Evolutionary conservation across 2,797 vertebrate genomes (phyloP).

Genomic region (Acanthurus tractus): DNA sequence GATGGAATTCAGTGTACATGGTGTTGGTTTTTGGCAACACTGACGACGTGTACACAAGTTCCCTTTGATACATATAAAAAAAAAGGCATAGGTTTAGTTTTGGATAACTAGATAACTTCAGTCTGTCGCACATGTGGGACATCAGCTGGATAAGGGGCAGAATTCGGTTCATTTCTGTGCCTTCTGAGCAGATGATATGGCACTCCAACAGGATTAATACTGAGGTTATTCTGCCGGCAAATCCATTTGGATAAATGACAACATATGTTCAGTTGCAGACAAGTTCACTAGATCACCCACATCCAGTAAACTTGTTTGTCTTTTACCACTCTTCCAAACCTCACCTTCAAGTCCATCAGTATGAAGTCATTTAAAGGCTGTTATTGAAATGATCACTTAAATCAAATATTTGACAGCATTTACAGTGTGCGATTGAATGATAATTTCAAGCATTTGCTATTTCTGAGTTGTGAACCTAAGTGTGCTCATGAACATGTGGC

Average conservation of each 20-base stretch:
- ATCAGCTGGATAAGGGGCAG: neutral
- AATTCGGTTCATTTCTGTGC: neutral
- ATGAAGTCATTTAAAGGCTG: neutral
- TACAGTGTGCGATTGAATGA: neutral
- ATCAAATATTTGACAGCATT: neutral
- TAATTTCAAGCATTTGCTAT: neutral
- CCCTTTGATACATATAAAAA: too few species aligned
- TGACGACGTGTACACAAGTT: too few species aligned
- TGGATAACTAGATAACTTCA: neutral
- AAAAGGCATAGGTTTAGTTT: too few species aligned
- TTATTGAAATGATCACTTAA: neutral
- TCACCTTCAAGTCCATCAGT: neutral
- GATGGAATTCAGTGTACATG: too few species aligned
- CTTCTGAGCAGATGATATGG: neutral
- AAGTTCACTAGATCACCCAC: too few species aligned
- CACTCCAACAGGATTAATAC: neutral
- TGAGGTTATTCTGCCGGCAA: neutral
- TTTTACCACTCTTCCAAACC: too few species aligned
- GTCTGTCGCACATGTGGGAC: neutral
- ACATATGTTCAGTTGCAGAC: too few species aligned
- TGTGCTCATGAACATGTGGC: neutral
- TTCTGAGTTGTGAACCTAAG: neutral
- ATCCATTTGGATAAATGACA: neutral
- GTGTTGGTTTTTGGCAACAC: too few species aligned
- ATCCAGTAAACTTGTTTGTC: too few species aligned